These are phyloP conservation scores for Notiomystis cincta DNA, from an alignment of 2,113 vertebrate genomes.

Conservation along the genomic window DNA sequence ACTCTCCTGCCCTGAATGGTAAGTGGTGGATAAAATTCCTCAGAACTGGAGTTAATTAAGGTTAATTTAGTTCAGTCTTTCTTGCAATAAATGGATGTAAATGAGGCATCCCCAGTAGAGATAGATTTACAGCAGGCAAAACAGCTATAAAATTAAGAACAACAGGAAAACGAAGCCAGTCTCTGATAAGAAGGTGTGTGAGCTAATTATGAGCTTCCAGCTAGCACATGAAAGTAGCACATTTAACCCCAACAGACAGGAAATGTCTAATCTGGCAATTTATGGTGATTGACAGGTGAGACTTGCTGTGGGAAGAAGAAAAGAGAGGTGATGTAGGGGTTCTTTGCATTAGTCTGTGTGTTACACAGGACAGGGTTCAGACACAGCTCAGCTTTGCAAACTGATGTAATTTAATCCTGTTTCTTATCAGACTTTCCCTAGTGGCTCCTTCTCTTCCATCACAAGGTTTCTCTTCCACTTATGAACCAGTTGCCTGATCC, in stretches of 20 bases:
- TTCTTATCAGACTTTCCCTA: not conserved
- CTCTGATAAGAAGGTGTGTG: constrained; percentile 58
- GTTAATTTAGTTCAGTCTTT: constrained; percentile 36
- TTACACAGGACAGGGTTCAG: not conserved
- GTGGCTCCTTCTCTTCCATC: not conserved
- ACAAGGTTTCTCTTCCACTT: not conserved
- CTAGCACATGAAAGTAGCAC: constrained; percentile 5
- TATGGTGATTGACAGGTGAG: constrained; percentile 46
- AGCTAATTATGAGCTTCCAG: constrained; percentile 45
- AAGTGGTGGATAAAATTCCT: not conserved
- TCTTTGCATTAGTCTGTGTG: not conserved
- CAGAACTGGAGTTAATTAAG: constrained; percentile 36
- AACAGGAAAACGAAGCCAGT: constrained; percentile 44
- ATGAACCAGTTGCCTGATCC: not conserved
- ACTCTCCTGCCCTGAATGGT: not conserved
- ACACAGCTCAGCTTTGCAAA: not conserved
- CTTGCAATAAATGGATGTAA: constrained; percentile 51
- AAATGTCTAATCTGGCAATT: constrained; percentile 31
- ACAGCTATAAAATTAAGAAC: constrained; percentile 44
- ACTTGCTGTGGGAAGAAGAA: not conserved
- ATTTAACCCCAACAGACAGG: not conserved
- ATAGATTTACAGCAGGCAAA: constrained; percentile 50
- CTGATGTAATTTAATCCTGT: not conserved
- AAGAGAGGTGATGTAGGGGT: not conserved
- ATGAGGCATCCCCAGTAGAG: constrained; percentile 19